phyloP scores from a whole-genome alignment of 2,888 invertebrate genomes.

The Punctoribates punctum region DNA sequence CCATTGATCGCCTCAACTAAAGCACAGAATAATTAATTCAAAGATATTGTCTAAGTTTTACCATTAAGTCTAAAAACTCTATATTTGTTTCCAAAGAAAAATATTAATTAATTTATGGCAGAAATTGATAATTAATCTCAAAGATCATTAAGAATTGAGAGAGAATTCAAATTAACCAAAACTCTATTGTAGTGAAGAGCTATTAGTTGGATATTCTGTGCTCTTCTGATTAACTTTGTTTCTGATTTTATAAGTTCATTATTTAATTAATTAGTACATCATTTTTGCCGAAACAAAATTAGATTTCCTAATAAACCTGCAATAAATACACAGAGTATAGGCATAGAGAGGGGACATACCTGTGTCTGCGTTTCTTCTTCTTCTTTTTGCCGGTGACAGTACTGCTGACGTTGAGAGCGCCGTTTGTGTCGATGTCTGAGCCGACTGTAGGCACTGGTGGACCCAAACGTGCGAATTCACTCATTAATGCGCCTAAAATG shows the following conservation, averaged over 20 bases:
- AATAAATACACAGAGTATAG: neutral
- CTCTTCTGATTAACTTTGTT: no score
- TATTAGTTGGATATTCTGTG: no score
- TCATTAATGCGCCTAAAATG: constrained; percentile 30
- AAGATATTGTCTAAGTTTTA: no score
- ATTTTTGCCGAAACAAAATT: neutral
- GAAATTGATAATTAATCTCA: no score
- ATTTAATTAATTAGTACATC: constrained; percentile 7
- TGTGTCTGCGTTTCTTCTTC: constrained; percentile 90
- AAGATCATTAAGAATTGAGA: no score
- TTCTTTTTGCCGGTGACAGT: constrained; percentile 73
- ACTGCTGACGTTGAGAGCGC: constrained; percentile 15
- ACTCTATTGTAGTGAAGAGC: no score
- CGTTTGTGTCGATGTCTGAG: constrained; percentile 23
- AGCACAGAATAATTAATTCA: neutral
- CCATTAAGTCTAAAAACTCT: no score
- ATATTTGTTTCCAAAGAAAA: no score
- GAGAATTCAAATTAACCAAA: no score
- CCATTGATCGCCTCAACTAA: neutral
- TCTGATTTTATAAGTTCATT: constrained; percentile 2
- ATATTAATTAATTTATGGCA: no score
- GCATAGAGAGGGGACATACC: constrained; percentile 57
- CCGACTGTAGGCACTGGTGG: constrained; percentile 18
- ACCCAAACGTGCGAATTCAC: constrained; percentile 38
- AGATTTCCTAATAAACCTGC: neutral